Evolutionary conservation across 2,113 vertebrate species (phyloP), one percentile per base, ranked within the genome.

Genomic region (Ictalurus punctatus): DNA sequence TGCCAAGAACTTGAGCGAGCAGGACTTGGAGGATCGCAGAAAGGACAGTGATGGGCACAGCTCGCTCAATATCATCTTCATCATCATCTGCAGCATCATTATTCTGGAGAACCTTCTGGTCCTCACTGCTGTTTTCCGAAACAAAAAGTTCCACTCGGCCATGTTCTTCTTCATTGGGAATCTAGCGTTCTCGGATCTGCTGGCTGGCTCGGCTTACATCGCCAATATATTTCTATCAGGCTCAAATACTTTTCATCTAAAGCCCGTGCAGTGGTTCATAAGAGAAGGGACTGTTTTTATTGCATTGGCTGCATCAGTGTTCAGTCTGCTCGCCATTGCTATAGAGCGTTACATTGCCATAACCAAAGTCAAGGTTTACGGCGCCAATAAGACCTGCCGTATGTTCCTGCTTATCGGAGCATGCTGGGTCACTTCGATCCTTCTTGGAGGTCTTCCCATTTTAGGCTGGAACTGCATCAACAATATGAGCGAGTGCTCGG

Each of bases 121-220:
- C 17, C 96, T 99, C 1, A 85, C 96, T 0, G 97, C 98, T 0
- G 97, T 99, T 1, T 97, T 93, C 65, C 96, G 98, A 63, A 99
- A 99, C 94, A 97, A 97, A 89, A 97, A 98, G 89, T 98, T 99
- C 34, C 98, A 99, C 93, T 95, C 98, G 0, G 97, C 98, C 93
- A 99, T 99, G 98, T 99, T 97, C 93, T 96, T 99, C 92, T 99
- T 99, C 93, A 97, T 99, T 8, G 98, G 98, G 10, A 99, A 99
- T 87, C 56, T 99, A 92, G 98, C 98, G 0, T 97, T 98, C 80
- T 99, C 98, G 0, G 98, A 99, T 87, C 95, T 99, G 3, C 82
- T 99, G 93, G 97, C 98, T 0, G 98, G 98, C 0, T 91, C 96
- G 0, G 97, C 98, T 30, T 99, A 98, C 91, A 96, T 99, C 40